Percentiles rank a stretch among this genome's conserved stretches.
Conservation (phyloP, 2,888 invertebrate genomes). For the Oxytorus armatus region DNA sequence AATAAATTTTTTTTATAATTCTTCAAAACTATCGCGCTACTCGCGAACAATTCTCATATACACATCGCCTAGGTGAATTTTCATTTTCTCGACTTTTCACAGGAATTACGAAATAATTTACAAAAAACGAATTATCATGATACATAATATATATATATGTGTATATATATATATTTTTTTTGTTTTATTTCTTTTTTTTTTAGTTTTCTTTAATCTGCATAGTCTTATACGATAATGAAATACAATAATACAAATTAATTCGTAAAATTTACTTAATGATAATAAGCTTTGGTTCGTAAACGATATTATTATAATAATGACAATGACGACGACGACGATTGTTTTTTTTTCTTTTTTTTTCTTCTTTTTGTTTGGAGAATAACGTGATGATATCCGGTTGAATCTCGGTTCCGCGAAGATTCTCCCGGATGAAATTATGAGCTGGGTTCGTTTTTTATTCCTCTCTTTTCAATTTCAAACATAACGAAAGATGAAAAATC, state of each 20-base stretch:
- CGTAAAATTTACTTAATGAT: constrained; percentile 82
- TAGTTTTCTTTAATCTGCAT: constrained; percentile 74
- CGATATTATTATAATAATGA: constrained; percentile 82
- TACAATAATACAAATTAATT: constrained; percentile 83
- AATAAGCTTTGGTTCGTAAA: constrained; percentile 84
- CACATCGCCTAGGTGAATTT: too few relatives aligned
- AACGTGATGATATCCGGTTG: too few relatives aligned
- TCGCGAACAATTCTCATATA: too few relatives aligned
- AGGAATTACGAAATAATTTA: too few relatives aligned
- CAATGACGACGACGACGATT: constrained; percentile 66
- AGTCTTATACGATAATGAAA: constrained; percentile 80
- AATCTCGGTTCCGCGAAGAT: constrained; percentile 41
- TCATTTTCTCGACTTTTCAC: too few relatives aligned
- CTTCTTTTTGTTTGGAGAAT: too few relatives aligned
- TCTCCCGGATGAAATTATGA: constrained; percentile 30
- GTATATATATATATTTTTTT: constrained; percentile 79
- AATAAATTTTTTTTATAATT: too few relatives aligned
- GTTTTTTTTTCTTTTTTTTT: too few relatives aligned
- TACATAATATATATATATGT: constrained; percentile 80
- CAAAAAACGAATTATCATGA: constrained; percentile 71
- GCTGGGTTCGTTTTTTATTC: neutral
- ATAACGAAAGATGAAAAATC: constrained; percentile 14
- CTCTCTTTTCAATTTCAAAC: neutral
- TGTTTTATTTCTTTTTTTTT: constrained; percentile 58
- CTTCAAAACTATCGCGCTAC: too few relatives aligned